Base-by-base conservation (phyloP, 2,888 invertebrate species). In the Drosophila mulleri region DNA sequence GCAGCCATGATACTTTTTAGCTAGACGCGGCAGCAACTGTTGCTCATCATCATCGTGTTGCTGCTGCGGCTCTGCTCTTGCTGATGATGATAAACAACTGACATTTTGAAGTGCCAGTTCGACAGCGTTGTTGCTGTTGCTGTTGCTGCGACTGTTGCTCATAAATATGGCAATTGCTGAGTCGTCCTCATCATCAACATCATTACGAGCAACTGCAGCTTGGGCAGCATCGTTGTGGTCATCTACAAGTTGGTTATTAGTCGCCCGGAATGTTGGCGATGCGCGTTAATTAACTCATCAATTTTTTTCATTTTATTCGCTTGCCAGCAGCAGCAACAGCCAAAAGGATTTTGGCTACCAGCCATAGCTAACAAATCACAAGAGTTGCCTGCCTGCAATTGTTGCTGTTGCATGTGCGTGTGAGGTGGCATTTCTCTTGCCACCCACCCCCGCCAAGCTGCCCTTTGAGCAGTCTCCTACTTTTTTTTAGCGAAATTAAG, bases 211-310 rank as follows among this genome's bases (percentile, higher is more conserved):
- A 41, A 44, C 52, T 52, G 32, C 29, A 5, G 18, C 44, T 50
- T 26, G 20, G 20, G 16, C 62, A n/a, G 39, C 53, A 32, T 44
- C 76, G 70, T 70, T 63, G 70, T 76, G 80, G 80, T 84, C 84
- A 78, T 87, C 88, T 88, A 85, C 88, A 85, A 85, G 70, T 88
- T 88, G 89, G 86, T 87, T 87, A 87, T 87, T 87, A 87, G 86
- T 87, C 84, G 89, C 77, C 79, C 81, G 86, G 86, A 87, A 87
- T 87, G 86, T 80, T 87, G 89, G 83, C 89, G 81, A 87, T 87
- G 86, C 89, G 89, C 86, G 86, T 87, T 87, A 87, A 87, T 87
- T 87, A 87, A 87, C 86, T 87, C 87, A 87, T 87, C 86, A 87
- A 88, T 86, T 86, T 88, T 86, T 86, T 88, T 78, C 44, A 29